Percentiles rank a stretch among this genome's conserved stretches.
Conservation (phyloP, 2,888 invertebrate species). For the Orchestes rusci region DNA sequence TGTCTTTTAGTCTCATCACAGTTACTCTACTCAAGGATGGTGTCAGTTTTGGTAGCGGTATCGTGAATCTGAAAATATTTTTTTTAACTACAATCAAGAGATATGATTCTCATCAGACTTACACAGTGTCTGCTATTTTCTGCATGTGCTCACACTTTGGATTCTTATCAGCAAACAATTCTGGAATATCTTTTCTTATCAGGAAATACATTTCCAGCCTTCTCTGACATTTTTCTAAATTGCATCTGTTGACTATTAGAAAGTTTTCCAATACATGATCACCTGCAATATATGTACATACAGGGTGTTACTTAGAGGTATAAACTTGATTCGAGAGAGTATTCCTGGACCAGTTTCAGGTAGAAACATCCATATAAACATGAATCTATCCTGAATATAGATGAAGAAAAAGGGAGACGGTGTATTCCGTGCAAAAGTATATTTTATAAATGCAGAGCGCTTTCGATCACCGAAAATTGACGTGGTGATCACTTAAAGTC, state of each 20-base stretch:
- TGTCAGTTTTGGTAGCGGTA: conserved; percentile 45
- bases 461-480: too few species aligned
- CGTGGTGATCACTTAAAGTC: too few species aligned
- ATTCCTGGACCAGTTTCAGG: too few species aligned
- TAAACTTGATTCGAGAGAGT: too few species aligned
- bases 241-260: conserved; percentile 30
- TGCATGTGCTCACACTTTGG: conserved; percentile 26
- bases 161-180: conserved; percentile 33
- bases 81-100: neutral
- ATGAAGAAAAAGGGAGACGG: too few species aligned
- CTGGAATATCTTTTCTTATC: conserved; percentile 31
- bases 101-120: conserved; percentile 18
- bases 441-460: too few species aligned
- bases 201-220: conserved; percentile 35
- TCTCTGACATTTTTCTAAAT: conserved; percentile 31
- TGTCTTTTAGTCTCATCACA: conserved; percentile 40
- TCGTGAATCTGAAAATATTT: conserved; percentile 39
- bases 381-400: too few species aligned
- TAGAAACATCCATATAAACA: too few species aligned
- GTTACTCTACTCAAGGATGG: conserved; percentile 44
- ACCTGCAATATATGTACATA: too few species aligned
- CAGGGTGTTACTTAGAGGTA: too few species aligned
- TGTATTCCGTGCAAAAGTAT: too few species aligned
- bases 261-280: conserved; percentile 27
- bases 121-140: conserved; percentile 28